These are phyloP conservation scores for Nycticryphes semicollaris DNA, from an alignment of 2,113 vertebrate species.

Conservation along the genomic window DNA sequence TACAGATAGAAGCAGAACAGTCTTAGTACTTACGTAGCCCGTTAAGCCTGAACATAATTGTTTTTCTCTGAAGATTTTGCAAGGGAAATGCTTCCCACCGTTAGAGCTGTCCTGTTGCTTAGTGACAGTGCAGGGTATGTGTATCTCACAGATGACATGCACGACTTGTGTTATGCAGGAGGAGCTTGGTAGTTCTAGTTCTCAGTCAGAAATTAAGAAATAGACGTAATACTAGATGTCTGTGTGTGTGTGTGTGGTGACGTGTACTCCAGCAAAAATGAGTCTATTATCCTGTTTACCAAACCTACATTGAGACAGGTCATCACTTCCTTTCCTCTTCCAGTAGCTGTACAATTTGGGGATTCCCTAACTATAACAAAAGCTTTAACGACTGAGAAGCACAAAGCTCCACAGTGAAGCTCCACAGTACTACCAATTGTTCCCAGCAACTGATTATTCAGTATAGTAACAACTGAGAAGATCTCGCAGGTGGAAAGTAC, in stretches of 20 bases:
- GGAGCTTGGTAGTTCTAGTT: not conserved
- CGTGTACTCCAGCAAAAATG: not conserved
- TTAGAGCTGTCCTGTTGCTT: not conserved
- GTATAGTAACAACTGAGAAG: not conserved
- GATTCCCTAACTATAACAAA: not conserved
- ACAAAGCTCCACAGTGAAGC: not conserved
- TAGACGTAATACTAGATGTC: accelerated
- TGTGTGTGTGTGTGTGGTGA: not conserved
- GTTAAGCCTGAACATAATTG: not conserved
- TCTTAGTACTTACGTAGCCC: not conserved
- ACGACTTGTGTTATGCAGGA: not conserved
- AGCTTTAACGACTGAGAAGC: not conserved
- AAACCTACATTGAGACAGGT: not conserved
- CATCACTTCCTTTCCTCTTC: not conserved
- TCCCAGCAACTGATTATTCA: not conserved
- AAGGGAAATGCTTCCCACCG: not conserved
- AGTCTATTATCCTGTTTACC: not conserved
- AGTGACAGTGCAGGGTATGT: accelerated
- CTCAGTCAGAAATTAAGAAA: not conserved
- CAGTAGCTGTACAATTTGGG: not conserved
- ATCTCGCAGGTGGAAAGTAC: not conserved
- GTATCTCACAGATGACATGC: not conserved
- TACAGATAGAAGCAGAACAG: not conserved
- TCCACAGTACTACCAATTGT: not conserved
- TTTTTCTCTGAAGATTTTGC: not conserved